phyloP scores from a whole-genome alignment of 1,140 invertebrate species.

The Euglossa dilemma region DNA sequence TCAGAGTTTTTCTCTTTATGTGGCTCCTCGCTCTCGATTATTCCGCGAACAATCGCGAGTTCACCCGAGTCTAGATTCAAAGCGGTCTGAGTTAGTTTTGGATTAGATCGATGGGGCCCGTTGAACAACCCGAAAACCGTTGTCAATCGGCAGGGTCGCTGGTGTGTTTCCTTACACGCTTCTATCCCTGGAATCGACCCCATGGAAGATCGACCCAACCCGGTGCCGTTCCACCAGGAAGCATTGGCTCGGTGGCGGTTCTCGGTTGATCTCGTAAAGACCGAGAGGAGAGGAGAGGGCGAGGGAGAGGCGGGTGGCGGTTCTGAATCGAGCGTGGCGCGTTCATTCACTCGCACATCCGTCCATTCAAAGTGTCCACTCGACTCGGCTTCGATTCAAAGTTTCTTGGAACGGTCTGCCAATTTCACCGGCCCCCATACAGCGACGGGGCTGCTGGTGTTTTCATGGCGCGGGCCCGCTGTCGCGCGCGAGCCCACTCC shows the following conservation, averaged over 20 bases:
- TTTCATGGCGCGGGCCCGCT: conserved; percentile 29
- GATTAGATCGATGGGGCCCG: no score
- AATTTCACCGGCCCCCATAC: conserved; percentile 76
- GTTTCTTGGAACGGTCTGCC: conserved; percentile 78
- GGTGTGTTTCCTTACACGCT: no score
- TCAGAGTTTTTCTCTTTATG: no score
- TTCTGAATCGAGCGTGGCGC: conserved; percentile 29
- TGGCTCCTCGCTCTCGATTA: no score
- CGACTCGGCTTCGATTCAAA: conserved; percentile 79
- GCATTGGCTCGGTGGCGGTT: neutral
- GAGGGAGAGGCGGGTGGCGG: neutral
- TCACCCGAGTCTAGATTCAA: no score
- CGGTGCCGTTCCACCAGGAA: neutral
- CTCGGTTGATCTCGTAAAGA: neutral
- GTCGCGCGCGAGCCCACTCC: neutral
- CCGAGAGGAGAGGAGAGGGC: neutral
- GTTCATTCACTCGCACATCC: conserved; percentile 76
- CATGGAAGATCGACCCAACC: neutral
- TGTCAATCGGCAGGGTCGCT: no score
- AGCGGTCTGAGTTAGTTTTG: no score
- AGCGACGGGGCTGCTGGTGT: conserved; percentile 29
- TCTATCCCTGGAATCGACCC: no score
- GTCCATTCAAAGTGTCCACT: conserved; percentile 77
- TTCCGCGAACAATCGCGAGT: no score
- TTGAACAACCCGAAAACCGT: no score